Conservation (phyloP, 2,888 invertebrate genomes). For the Tanytarsus gracilentus region DNA sequence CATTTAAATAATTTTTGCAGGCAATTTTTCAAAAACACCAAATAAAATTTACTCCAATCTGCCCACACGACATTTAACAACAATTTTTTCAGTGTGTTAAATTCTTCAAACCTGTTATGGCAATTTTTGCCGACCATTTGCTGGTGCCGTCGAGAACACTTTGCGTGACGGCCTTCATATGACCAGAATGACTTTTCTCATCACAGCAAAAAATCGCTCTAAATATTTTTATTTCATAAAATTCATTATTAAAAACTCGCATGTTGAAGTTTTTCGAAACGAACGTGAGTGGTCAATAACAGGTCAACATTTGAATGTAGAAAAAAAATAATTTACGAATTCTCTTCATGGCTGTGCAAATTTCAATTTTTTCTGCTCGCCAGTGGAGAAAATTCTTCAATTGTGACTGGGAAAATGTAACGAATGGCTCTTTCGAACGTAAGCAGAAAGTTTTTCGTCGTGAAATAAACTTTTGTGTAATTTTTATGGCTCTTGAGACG, state of each 20-base stretch:
- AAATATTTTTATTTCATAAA: constrained; percentile 35
- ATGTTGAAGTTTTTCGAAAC: constrained; percentile 43
- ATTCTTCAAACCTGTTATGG: constrained; percentile 88
- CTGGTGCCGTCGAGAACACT: constrained; percentile 98
- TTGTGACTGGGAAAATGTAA: too few relatives aligned
- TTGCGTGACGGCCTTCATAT: constrained; percentile 98
- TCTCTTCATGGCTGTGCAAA: too few relatives aligned
- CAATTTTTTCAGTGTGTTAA: constrained; percentile 1
- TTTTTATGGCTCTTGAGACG: too few relatives aligned
- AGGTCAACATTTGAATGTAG: constrained; percentile 26
- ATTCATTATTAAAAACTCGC: constrained; percentile 33
- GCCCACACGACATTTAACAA: neutral
- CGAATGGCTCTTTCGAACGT: too few relatives aligned
- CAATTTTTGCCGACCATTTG: constrained; percentile 99
- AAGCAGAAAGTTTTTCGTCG: too few relatives aligned
- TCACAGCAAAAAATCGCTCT: constrained; percentile 96
- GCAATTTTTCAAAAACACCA: neutral
- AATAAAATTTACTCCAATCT: neutral
- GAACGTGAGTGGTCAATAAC: constrained; percentile 26
- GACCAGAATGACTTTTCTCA: constrained; percentile 84
- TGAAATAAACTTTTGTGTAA: too few relatives aligned
- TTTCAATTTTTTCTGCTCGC: too few relatives aligned
- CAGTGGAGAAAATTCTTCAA: too few relatives aligned
- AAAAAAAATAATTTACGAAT: too few relatives aligned
- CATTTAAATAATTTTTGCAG: neutral